phyloP scores from a whole-genome alignment of 2,113 vertebrate species.

The Salvelinus namaycush region DNA sequence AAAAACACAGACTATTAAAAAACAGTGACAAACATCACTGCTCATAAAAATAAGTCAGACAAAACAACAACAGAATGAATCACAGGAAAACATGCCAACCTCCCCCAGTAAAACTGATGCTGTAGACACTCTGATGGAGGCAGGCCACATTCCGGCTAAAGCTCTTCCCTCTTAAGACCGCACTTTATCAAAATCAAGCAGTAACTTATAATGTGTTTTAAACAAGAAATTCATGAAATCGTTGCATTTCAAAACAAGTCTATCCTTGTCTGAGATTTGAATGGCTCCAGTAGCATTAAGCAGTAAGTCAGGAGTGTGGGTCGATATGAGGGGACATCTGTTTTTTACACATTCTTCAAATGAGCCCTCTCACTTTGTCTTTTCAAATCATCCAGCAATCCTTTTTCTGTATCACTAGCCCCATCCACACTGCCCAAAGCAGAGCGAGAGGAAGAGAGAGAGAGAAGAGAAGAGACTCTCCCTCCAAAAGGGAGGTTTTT shows the following conservation, averaged over 20 bases:
- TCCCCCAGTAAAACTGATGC: too few relatives aligned
- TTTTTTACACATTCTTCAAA: background rate
- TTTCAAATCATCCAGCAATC: slow-evolving; percentile 28
- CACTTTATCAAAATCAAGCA: too few relatives aligned
- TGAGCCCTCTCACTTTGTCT: background rate
- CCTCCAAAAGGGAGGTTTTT: slow-evolving; percentile 43
- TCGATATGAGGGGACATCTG: too few relatives aligned
- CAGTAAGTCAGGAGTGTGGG: too few relatives aligned
- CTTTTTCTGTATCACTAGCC: background rate
- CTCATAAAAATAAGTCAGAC: background rate
- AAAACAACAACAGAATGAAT: background rate
- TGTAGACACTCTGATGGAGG: too few relatives aligned
- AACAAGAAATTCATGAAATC: too few relatives aligned
- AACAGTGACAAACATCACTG: background rate
- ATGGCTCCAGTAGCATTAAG: too few relatives aligned
- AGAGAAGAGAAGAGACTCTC: slow-evolving; percentile 31
- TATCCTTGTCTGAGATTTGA: too few relatives aligned
- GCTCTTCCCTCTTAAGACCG: too few relatives aligned
- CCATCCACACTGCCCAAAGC: slow-evolving; percentile 56
- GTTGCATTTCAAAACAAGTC: too few relatives aligned
- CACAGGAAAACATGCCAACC: background rate
- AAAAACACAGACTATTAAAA: background rate
- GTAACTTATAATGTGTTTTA: too few relatives aligned
- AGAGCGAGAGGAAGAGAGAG: slow-evolving; percentile 10
- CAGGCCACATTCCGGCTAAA: too few relatives aligned